Base-by-base conservation (phyloP, 64 coral and sea anemone species). In the Acropora yongei region DNA sequence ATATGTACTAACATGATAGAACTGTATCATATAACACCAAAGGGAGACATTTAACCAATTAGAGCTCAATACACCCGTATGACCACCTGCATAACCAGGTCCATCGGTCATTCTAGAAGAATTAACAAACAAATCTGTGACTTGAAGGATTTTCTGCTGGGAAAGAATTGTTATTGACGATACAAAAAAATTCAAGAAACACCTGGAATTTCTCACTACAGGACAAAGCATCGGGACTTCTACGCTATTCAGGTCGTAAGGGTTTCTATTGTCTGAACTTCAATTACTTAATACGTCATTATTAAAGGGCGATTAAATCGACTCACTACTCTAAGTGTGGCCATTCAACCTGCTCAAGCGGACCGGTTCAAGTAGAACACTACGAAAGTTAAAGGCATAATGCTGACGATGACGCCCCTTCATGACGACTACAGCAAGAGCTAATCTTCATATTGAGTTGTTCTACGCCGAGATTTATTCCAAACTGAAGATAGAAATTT, bases 61-160 rank as follows among this genome's bases (percentile, higher is more conserved):
- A 49, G 4, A 10, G 41, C 7, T 49, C 44, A 85, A 85, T 63
- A 71, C 44, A 85, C 82, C 82, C 61, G 82, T n/a, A 13, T 44
- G 9, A 46, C 82, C 82, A 85, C 82, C 82, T 85, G 82, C 53
- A 48, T 66, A 49, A 11, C n/a, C 44, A 71, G 63, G 44, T 71
- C 82, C 11, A 85, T 72, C 46, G 82, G 82, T 85, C 82, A 85
- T 85, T 65, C 41, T 85, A 48, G 61, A 65, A 71, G 82, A 85
- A 85, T 85, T 44, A 12, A 11, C 2, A 8, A 16, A 11, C 14
- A 71, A 72, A 42, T 68, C 7, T n/a, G 43, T n/a, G 68, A 47
- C 17, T 30, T 30, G 30, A 11, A 50, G 20, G 53, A n/a, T 12
- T 30, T 13, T 57, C 53, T 20, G 20, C 17, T 17, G 68, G 68